Base-by-base conservation (phyloP, 2,797 vertebrate genomes). In the Sebastes goodei region DNA sequence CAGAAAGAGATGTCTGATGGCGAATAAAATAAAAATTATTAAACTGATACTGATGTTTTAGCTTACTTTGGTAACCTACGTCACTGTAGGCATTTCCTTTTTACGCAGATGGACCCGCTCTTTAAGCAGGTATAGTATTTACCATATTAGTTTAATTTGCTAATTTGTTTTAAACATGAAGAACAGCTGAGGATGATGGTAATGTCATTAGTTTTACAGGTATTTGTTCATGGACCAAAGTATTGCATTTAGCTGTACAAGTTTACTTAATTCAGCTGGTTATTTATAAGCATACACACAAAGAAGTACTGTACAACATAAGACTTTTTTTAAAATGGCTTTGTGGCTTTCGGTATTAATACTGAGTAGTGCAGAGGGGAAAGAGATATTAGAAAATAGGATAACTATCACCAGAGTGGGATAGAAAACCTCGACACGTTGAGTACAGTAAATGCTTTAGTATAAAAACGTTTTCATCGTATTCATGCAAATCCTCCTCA, bases 401-500 rank as follows among this genome's bases (percentile, higher is more conserved):
- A 35, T 78, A 38, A 84, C 4, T 10, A 20, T 61, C n/a, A 20
- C 5, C 21, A 8, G 10, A 84, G 53, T 27, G 42, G 10, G 66
- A 65, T 52, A 21, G 15, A 71, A 83, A 61, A 71, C 60, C 57
- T 71, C 52, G 8, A 56, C 25, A 35, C 7, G 4, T n/a, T 25
- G 30, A 81, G 62, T 61, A 56, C 78, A 59, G 60, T 71, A 74
- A 68, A 76, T 38, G 38, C 56, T 77, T 57, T 2, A 55, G 38
- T 55, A 23, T 49, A 4, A 80, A 68, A 68, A 71, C 15, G 1
- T 0, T 62, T 81, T 74, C 20, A 29, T 38, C 71, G 56, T 67
- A 32, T 81, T 33, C 76, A 90, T 88, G 80, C 59, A 73, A 74
- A 88, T 89, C 55, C 46, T 74, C 15, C 55, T n/a, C n/a, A 11